phyloP scores from a whole-genome alignment of 1,140 invertebrate genomes.

The Heliconius congener region DNA sequence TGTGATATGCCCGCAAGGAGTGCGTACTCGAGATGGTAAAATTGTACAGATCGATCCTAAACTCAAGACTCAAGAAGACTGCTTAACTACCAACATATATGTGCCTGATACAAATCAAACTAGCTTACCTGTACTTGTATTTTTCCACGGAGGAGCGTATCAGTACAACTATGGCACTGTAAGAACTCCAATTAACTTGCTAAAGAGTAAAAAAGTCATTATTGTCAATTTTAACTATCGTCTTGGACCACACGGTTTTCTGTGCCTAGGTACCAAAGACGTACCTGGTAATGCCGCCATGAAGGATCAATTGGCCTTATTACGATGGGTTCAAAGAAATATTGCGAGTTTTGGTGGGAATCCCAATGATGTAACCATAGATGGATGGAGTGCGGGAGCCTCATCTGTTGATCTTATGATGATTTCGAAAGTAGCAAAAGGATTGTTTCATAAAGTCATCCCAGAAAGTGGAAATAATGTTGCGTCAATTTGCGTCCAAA shows the following conservation, averaged over 20 bases:
- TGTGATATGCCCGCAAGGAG: constrained; percentile 45
- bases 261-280: constrained; percentile 49
- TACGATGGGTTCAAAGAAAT: constrained; percentile 60
- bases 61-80: constrained; percentile 40
- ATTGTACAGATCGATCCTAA: no score
- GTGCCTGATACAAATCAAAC: constrained; percentile 31
- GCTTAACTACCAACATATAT: constrained; percentile 23
- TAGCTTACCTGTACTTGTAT: constrained; percentile 47
- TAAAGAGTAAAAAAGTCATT: not conserved
- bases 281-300: constrained; percentile 61
- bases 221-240: not conserved
- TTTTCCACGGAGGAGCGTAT: constrained; percentile 49
- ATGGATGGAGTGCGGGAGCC: constrained; percentile 57
- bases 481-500: no score
- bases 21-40: not conserved
- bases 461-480: constrained; percentile 41
- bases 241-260: not conserved
- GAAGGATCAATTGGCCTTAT: constrained; percentile 58
- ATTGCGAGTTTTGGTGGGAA: constrained; percentile 61
- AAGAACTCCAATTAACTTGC: not conserved
- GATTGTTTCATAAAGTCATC: constrained; percentile 54
- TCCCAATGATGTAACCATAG: constrained; percentile 57
- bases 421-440: constrained; percentile 46
- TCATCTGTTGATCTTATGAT: constrained; percentile 52
- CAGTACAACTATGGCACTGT: constrained; percentile 38